Conservation (phyloP, 2,797 vertebrate genomes). For the Pempheris klunzingeri region DNA sequence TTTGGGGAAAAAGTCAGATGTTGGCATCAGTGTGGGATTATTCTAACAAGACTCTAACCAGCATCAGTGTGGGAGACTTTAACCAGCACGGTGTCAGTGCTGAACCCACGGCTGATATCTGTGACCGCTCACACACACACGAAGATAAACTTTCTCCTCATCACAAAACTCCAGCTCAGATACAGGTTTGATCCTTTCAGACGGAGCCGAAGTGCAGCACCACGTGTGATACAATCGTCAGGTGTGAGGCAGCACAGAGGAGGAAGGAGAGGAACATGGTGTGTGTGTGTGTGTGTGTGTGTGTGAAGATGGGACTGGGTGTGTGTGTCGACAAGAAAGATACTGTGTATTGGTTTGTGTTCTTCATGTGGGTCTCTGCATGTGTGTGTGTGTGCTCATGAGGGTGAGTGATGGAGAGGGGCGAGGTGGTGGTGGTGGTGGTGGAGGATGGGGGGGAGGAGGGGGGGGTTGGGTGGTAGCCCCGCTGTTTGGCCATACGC, state of each 20-base stretch:
- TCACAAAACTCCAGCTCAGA: conserved; percentile 29
- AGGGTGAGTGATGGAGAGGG: conserved; percentile 61
- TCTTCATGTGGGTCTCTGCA: conserved; percentile 34
- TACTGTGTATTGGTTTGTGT: conserved; percentile 39
- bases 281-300: conserved; percentile 22
- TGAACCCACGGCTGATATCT: too few relatives aligned
- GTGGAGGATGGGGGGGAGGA: conserved; percentile 9
- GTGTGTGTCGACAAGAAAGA: conserved; percentile 40
- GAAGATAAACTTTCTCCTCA: conserved; percentile 42
- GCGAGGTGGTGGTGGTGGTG: conserved; percentile 26
- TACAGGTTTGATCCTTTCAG: conserved; percentile 25
- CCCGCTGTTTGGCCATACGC: conserved; percentile 88
- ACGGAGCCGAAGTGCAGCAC: conserved; percentile 14
- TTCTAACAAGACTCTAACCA: too few relatives aligned
- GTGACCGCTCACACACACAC: too few relatives aligned
- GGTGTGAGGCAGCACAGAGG: conserved; percentile 44
- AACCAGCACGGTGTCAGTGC: neutral
- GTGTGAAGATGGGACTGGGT: conserved; percentile 1
- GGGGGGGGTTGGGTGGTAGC: conserved; percentile 75
- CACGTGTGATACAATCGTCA: conserved; percentile 42
- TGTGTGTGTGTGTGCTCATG: conserved; percentile 23
- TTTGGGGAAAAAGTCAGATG: neutral
- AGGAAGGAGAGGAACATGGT: conserved; percentile 9
- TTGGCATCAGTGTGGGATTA: neutral
- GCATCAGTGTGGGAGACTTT: too few relatives aligned